A percentile compares a stretch with the other conserved stretches of the same genome.
phyloP scores from a whole-genome alignment of 2,888 invertebrate genomes.

The Shargacucullia verbasci region DNA sequence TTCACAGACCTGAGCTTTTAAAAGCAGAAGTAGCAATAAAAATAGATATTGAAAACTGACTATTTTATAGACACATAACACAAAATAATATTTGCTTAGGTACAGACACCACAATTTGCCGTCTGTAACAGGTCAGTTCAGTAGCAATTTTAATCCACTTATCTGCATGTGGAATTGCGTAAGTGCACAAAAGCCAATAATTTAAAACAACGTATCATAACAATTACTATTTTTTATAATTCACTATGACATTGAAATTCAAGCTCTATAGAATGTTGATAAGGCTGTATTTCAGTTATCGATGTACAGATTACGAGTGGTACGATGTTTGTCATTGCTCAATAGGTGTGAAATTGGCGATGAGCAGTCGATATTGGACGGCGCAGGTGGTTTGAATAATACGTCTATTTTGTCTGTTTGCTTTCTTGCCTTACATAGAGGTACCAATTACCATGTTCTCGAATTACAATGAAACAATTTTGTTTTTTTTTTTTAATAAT shows the following conservation, averaged over 20 bases:
- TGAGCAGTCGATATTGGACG: slow-evolving; percentile 67
- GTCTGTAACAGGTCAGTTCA: slow-evolving; percentile 21
- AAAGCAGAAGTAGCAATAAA: slow-evolving; percentile 16
- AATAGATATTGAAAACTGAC: slow-evolving; percentile 18
- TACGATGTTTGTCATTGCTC: slow-evolving; percentile 69
- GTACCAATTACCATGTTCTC: too few relatives aligned
- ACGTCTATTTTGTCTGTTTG: slow-evolving; percentile 56
- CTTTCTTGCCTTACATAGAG: slow-evolving; percentile 21
- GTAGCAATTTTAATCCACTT: slow-evolving; percentile 51
- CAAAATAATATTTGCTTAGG: too few relatives aligned
- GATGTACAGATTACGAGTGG: slow-evolving; percentile 45
- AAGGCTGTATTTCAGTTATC: slow-evolving; percentile 56
- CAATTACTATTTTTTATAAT: slow-evolving; percentile 47
- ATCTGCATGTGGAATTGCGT: slow-evolving; percentile 53
- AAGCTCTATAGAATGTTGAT: slow-evolving; percentile 39
- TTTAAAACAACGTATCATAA: slow-evolving; percentile 60
- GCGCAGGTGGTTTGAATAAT: slow-evolving; percentile 63
- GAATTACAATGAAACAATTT: too few relatives aligned
- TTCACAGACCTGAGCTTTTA: slow-evolving; percentile 10
- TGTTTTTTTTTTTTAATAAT: too few relatives aligned
- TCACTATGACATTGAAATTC: slow-evolving; percentile 23
- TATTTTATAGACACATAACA: slow-evolving; percentile 15
- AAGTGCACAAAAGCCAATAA: slow-evolving; percentile 60
- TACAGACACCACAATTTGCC: slow-evolving; percentile 24
- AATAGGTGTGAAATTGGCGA: slow-evolving; percentile 79